Base-by-base conservation (phyloP, 2,888 invertebrate genomes). In the Pocota personata region DNA sequence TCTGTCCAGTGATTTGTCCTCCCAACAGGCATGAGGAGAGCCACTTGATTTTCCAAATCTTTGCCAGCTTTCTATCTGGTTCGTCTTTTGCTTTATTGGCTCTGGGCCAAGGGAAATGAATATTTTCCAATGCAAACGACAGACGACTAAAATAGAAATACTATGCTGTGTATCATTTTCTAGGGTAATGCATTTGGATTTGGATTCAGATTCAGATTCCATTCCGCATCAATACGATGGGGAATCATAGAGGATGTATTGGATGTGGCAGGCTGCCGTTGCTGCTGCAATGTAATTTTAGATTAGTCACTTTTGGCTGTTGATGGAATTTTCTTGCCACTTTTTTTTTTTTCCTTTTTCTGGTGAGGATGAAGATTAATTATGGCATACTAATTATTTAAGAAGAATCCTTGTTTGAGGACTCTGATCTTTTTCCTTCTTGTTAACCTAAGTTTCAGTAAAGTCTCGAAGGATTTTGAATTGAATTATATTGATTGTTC, bases 121-220 rank as follows among this genome's bases (percentile, higher is more conserved):
- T 73, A 72, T 67, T 84, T 71, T 57, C 80, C 57, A 72, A 66
- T 82, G 52, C 58, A 55, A 80, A 72, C 64, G 48, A 71, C 76
- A 60, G 60, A 32, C 16, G 35, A 55, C 64, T n/a, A 62, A 86
- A 86, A 86, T 86, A 86, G 82, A 72, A 76, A 24, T 71, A 14
- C 73, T 58, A 14, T 46, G 37, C 60, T 21, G 30, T 67, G 73
- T 72, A 78, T 30, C 24, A 46, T 60, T 76, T 77, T 71, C 72
- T 83, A 60, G 72, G 78, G 52, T 60, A 78, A 60, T 72, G 78
- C 78, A 72, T 78, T 78, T 21, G 40, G 52, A 35, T 72, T 52
- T 66, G 71, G 32, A 58, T n/a, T n/a, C n/a, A 32, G 52, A 35
- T 71, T 82, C 40, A 30, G 14, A 76, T 72, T 83, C 37, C 77